Evolutionary conservation across 2,888 invertebrate species (phyloP).

Genomic region (Microctonus hyperodae): DNA sequence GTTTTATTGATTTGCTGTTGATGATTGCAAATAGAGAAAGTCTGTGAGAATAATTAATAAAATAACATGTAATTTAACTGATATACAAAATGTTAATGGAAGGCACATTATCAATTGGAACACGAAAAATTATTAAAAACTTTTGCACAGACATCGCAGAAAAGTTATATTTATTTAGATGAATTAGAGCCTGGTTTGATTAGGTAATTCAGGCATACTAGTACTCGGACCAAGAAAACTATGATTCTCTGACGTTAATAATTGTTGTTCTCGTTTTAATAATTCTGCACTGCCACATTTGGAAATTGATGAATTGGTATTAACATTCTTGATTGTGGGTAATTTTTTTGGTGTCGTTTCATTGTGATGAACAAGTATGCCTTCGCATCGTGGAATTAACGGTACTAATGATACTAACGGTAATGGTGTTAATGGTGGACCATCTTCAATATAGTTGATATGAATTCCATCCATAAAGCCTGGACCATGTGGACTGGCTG

Average conservation of each 20-base stretch:
- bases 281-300: conserved; percentile 66
- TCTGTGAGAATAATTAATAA: background rate
- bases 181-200: conserved; percentile 53
- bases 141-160: conserved; percentile 16
- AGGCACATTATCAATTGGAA: conserved; percentile 23
- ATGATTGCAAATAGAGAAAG: background rate
- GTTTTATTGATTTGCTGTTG: background rate
- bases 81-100: conserved; percentile 14
- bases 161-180: conserved; percentile 26
- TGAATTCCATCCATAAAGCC: conserved; percentile 67
- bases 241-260: conserved; percentile 46
- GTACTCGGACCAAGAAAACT: conserved; percentile 54
- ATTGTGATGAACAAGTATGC: no score
- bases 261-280: conserved; percentile 55
- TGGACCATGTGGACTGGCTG: conserved; percentile 60
- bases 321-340: conserved; percentile 41
- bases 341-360: conserved; percentile 46
- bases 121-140: conserved; percentile 15
- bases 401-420: conserved; percentile 51
- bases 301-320: conserved; percentile 63
- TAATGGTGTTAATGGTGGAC: conserved; percentile 56
- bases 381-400: conserved; percentile 9
- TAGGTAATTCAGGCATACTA: conserved; percentile 59
- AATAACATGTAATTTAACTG: conserved; percentile 12
- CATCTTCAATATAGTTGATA: conserved; percentile 72